A percentile compares a stretch with the other conserved stretches of the same genome.
These are phyloP conservation scores for Halcyon smyrnensis DNA, from an alignment of 2,797 vertebrate species.

Conservation along the genomic window DNA sequence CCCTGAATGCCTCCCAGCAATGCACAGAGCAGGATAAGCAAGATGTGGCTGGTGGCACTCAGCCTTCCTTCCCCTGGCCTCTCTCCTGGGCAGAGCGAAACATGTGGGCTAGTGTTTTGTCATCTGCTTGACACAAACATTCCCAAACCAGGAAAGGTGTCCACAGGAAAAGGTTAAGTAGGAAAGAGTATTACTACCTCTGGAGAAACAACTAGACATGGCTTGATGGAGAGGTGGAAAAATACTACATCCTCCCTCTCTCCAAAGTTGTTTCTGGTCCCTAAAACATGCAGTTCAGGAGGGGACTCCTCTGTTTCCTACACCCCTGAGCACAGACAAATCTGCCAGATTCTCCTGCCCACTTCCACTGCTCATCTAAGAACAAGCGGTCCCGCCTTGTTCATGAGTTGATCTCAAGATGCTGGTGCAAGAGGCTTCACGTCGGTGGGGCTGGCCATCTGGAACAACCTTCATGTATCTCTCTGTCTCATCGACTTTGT, in stretches of 20 bases:
- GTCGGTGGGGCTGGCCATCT: neutral
- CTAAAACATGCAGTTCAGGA: neutral
- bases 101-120: fast-evolving
- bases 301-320: neutral
- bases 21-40: neutral
- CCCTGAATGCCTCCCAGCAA: neutral
- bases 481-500: neutral
- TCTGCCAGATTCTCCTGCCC: neutral
- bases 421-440: neutral
- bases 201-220: neutral
- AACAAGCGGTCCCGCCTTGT: neutral
- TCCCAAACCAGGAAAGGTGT: neutral
- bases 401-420: neutral
- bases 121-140: neutral
- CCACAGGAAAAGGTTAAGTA: neutral
- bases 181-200: neutral
- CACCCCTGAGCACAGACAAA: neutral
- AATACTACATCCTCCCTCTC: neutral
- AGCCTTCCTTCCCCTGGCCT: neutral
- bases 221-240: neutral
- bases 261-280: neutral
- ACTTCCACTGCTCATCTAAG: neutral
- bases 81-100: neutral
- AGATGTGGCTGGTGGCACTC: neutral
- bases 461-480: neutral